A percentile compares a stretch with the other conserved stretches of the same genome.
Evolutionary conservation across 53 echinoderm and acorn worm genomes (phyloP).

Genomic region (Actinopyga echinites): DNA sequence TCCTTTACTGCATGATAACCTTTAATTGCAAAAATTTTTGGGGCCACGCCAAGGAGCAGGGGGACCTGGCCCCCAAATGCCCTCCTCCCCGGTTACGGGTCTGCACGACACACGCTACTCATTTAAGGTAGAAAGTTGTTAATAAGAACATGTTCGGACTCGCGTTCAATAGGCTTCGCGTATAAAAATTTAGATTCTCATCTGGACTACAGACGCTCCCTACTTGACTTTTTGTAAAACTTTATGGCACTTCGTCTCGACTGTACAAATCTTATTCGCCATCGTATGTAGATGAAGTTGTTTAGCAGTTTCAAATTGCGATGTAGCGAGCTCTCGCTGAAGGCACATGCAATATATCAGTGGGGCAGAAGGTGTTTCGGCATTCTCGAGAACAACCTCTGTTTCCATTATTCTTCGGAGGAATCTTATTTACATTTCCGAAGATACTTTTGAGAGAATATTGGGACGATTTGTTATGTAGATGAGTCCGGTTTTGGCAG

Average conservation of each 20-base stretch:
- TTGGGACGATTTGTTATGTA: constrained; percentile 38
- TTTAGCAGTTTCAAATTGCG: constrained; percentile 24
- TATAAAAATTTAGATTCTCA: too few relatives aligned
- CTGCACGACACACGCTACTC: too few relatives aligned
- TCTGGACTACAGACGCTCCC: too few relatives aligned
- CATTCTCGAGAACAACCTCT: neutral
- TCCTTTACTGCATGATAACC: too few relatives aligned
- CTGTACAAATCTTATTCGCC: constrained; percentile 2
- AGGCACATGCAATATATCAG: constrained; percentile 31
- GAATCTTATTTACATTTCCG: constrained; percentile 34
- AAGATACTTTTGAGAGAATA: constrained; percentile 28
- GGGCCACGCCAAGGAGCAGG: too few relatives aligned
- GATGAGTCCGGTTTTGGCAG: constrained; percentile 1
- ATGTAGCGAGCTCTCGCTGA: constrained; percentile 24
- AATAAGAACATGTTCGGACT: too few relatives aligned
- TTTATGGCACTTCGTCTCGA: neutral
- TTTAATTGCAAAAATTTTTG: too few relatives aligned
- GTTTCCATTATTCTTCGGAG: constrained; percentile 11
- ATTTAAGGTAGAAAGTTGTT: too few relatives aligned
- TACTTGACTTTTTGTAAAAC: too few relatives aligned
- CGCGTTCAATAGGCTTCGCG: too few relatives aligned
- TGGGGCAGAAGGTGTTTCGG: neutral
- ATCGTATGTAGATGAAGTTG: constrained; percentile 4
- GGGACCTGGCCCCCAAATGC: too few relatives aligned
- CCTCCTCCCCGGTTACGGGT: too few relatives aligned